Conservation (phyloP, 2,888 invertebrate species). For the Pteria penguin region DNA sequence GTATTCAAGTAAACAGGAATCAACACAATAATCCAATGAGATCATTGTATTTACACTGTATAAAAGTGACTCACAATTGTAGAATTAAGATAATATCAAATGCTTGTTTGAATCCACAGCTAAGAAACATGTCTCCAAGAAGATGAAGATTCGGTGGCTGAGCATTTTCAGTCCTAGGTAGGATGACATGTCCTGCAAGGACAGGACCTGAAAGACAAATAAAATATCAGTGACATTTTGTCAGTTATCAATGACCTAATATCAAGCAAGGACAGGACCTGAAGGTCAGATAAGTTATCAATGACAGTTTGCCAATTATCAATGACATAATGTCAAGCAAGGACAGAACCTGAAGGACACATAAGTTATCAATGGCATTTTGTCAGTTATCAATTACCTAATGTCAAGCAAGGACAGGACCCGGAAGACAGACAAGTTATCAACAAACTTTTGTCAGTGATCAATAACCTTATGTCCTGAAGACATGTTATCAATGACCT, state of each 20-base stretch:
- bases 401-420: too few species aligned
- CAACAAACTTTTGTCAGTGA: too few species aligned
- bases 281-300: too few species aligned
- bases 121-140: conserved; percentile 74
- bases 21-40: too few species aligned
- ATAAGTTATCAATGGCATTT: not conserved
- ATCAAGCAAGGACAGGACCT: too few species aligned
- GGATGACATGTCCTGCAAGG: conserved; percentile 69
- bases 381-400: too few species aligned
- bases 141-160: conserved; percentile 76
- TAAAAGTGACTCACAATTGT: conserved; percentile 54
- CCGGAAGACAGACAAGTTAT: too few species aligned
- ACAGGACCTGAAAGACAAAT: conserved; percentile 64
- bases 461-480: too few species aligned
- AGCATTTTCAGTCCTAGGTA: conserved; percentile 53
- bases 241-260: too few species aligned
- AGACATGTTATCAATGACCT: conserved; percentile 30
- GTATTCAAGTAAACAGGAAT: too few species aligned
- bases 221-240: not conserved
- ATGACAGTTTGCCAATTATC: too few species aligned
- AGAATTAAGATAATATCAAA: conserved; percentile 75
- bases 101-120: conserved; percentile 69
- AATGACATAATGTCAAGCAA: conserved; percentile 73
- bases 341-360: conserved; percentile 63
- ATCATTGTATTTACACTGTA: too few species aligned